Conservation (phyloP, 2,888 invertebrate species). For the Papilio elwesi region DNA sequence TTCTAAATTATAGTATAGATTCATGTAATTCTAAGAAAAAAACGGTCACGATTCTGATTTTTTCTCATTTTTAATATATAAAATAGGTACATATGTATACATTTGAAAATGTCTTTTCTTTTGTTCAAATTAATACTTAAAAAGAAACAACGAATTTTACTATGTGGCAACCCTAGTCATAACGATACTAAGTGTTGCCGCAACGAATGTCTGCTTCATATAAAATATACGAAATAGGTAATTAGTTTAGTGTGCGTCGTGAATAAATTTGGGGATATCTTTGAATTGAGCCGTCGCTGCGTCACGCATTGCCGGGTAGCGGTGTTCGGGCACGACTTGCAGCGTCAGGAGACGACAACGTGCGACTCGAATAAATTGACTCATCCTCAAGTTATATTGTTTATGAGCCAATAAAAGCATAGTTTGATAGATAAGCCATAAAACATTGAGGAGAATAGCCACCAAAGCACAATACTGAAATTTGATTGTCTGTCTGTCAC, state of each 20-base stretch:
- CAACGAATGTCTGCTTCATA: conserved; percentile 24
- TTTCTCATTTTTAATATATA: too few relatives aligned
- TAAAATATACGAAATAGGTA: conserved; percentile 39
- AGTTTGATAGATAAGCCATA: not conserved
- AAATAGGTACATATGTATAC: too few relatives aligned
- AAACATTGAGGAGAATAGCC: not conserved
- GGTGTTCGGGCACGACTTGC: conserved; percentile 27
- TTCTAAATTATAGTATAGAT: too few relatives aligned
- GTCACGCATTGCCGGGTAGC: conserved; percentile 33
- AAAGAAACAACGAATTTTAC: not conserved
- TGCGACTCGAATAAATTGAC: conserved; percentile 6
- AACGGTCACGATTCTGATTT: too few relatives aligned
- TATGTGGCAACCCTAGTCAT: conserved; percentile 29
- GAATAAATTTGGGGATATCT: conserved; percentile 39
- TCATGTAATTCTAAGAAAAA: too few relatives aligned
- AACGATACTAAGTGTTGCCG: conserved; percentile 19
- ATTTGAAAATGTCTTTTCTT: too few relatives aligned
- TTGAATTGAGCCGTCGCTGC: conserved; percentile 31
- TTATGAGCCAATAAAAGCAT: conserved; percentile 3
- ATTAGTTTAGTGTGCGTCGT: conserved; percentile 41
- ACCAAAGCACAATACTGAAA: not conserved
- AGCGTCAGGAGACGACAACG: conserved; percentile 16
- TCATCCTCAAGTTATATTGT: not conserved
- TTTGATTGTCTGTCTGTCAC: too few relatives aligned
- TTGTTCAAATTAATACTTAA: too few relatives aligned